phyloP scores from a whole-genome alignment of 2,113 vertebrate species.

The Passer domesticus region DNA sequence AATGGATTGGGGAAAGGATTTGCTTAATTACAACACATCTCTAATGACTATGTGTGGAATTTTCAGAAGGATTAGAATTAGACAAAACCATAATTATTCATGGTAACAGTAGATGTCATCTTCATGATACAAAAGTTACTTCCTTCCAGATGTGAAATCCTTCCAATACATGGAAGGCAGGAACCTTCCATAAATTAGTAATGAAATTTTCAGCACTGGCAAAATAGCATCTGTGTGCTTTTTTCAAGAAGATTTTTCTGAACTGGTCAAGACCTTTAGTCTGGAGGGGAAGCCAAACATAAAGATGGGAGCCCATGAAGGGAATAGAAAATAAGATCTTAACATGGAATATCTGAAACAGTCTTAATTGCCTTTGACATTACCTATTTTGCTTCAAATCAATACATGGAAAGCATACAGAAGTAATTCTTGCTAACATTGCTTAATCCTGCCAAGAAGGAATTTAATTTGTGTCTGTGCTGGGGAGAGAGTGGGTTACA shows the following conservation, averaged over 20 bases:
- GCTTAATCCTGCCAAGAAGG: not conserved
- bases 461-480: not conserved
- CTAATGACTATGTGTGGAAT: not conserved
- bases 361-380: not conserved
- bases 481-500: not conserved
- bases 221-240: not conserved
- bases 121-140: not conserved
- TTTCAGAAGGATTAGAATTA: not conserved
- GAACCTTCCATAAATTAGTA: not conserved
- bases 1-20: not conserved
- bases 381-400: not conserved
- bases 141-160: not conserved
- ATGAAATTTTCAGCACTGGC: not conserved
- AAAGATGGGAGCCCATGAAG: not conserved
- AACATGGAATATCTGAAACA: not conserved
- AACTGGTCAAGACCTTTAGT: not conserved
- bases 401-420: not conserved
- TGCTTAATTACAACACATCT: not conserved
- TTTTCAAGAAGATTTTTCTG: not conserved
- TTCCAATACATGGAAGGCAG: not conserved
- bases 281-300: not conserved
- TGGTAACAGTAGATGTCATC: not conserved
- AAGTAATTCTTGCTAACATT: not conserved
- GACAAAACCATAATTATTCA: not conserved
- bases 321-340: not conserved